Conservation (phyloP, 2,888 invertebrate genomes). For the Nyleta sp. region DNA sequence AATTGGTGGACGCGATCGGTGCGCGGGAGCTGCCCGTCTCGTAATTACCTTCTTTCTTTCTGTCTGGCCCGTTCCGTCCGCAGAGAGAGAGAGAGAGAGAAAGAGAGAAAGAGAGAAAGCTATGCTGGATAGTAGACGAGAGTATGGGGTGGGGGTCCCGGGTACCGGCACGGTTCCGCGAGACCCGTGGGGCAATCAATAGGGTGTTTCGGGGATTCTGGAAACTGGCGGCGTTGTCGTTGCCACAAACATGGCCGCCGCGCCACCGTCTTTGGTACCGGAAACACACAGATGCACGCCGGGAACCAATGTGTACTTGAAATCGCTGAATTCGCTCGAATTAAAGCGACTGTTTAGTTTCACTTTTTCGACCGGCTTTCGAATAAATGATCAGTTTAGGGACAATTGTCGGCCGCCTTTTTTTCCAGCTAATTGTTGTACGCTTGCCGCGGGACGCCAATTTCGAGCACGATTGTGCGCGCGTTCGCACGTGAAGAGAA, state of each 20-base stretch:
- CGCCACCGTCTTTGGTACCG: conserved; percentile 66
- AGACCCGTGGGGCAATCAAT: conserved; percentile 83
- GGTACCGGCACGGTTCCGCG: conserved; percentile 75
- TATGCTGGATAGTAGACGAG: conserved; percentile 63
- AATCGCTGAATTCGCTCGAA: conserved; percentile 33
- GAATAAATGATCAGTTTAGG: conserved; percentile 29
- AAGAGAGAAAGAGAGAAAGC: conserved; percentile 64
- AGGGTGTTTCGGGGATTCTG: conserved; percentile 83
- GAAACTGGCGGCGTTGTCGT: conserved; percentile 78
- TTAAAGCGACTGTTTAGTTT: conserved; percentile 34
- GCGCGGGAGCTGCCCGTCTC: conserved; percentile 81
- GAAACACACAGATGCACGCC: conserved; percentile 31
- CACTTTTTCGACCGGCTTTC: conserved; percentile 24
- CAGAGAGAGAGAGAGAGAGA: conserved; percentile 12
- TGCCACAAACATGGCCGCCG: conserved; percentile 83
- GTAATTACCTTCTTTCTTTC: conserved; percentile 80
- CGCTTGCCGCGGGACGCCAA: conserved; percentile 18
- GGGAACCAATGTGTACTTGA: conserved; percentile 24
- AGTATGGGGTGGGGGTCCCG: conserved; percentile 73
- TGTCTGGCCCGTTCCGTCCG: conserved; percentile 64
- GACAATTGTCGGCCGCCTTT: conserved; percentile 16
- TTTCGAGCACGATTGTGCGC: conserved; percentile 31
- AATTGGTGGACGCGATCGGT: conserved; percentile 79
- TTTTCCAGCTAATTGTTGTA: conserved; percentile 36
- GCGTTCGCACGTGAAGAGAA: conserved; percentile 31